phyloP scores from a whole-genome alignment of 1,140 invertebrate genomes.

The Zaprionus inermis region DNA sequence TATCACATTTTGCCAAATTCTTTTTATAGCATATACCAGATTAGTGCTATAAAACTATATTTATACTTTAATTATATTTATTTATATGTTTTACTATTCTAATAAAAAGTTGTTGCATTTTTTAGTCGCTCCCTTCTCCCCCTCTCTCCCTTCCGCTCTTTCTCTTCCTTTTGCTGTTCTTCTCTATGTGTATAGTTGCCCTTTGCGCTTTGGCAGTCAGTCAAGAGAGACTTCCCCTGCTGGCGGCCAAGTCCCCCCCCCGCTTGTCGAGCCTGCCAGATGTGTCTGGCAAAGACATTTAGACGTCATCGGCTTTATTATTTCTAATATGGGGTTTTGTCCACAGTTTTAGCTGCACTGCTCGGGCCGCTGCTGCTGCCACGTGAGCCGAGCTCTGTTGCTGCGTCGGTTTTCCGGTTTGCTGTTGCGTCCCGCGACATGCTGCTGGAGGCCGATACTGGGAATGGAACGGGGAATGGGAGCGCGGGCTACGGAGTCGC shows the following conservation, averaged over 20 bases:
- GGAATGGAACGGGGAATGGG: neutral
- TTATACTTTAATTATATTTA: too few relatives aligned
- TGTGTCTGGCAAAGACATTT: slow-evolving; percentile 46
- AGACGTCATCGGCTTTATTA: slow-evolving; percentile 38
- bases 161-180: neutral
- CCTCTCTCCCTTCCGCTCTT: neutral
- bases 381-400: slow-evolving; percentile 11
- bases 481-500: neutral
- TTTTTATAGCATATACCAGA: too few relatives aligned
- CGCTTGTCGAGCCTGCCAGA: too few relatives aligned
- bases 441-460: neutral
- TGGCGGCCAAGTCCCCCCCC: neutral
- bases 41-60: too few relatives aligned
- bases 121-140: neutral
- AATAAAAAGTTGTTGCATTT: too few relatives aligned
- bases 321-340: slow-evolving; percentile 18
- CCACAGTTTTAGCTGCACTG: slow-evolving; percentile 8
- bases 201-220: slow-evolving; percentile 48
- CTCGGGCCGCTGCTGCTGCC: slow-evolving; percentile 1
- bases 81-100: too few relatives aligned
- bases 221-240: neutral
- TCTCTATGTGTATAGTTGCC: slow-evolving; percentile 56
- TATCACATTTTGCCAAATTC: too few relatives aligned
- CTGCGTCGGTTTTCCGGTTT: slow-evolving; percentile 25
- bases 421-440: neutral